Evolutionary conservation across 1,140 invertebrate genomes (phyloP), one percentile per base, ranked within the genome.

Genomic region (Dendroctonus valens): DNA sequence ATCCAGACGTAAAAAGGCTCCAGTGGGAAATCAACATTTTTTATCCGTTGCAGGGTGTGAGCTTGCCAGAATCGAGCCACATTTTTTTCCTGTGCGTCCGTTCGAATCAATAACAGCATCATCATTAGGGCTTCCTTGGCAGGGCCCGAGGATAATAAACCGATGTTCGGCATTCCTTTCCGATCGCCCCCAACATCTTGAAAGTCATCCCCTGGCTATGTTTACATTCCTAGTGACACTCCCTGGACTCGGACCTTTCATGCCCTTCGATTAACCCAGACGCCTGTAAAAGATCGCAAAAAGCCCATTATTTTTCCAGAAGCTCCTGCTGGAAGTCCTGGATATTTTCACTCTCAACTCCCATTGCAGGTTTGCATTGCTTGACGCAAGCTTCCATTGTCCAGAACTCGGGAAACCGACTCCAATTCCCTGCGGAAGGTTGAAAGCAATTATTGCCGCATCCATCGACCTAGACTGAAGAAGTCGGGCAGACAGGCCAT

Each of bases 201-300:
- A 70, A 70, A 72, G 64, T 70, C 69, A 69, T 70, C 71, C 67
- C 67, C 61, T 48, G 67, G 63, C 66, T 46, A 53, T 72, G 71
- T 72, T 72, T 72, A 72, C 71, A 72, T 61, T 68, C 59, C 50
- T 61, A 69, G 70, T 69, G 69, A 72, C 71, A 72, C 71, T 72
- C 71, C 67, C 68, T 54, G 65, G 58, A 48, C 65, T 67, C 39
- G 7, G 6, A 14, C 38, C 26, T 26, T 26, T 1, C 26, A 26
- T 26, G 26, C 26, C 26, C 26, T 3, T 26, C 26, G 26, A 26
- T 26, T 1, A 26, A 2, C 26, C 26, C 26, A 26, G 26, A 26
- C 1, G 26, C 26, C 3, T 1, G 26, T 26, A 26, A 26, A 26
- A 26, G 26, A 26, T 26, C 26, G 26, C 26, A 26, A 26, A n/a